A percentile compares a stretch with the other conserved stretches of the same genome.
Evolutionary conservation across 2,797 vertebrate species (phyloP).

Genomic region (Poecile montanus): DNA sequence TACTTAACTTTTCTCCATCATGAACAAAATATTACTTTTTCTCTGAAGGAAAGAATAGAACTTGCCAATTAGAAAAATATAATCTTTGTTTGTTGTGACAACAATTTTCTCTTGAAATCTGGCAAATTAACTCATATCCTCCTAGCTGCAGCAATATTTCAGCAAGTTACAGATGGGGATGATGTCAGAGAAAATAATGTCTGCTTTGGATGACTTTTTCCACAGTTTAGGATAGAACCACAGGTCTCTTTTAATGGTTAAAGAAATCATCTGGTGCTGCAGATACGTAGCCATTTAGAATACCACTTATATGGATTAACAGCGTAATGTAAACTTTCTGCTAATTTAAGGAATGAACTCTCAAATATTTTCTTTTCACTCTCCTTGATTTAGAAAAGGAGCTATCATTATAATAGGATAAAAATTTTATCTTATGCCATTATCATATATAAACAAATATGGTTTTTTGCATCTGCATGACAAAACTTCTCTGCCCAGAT

Average conservation of each 20-base stretch:
- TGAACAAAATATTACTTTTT: neutral
- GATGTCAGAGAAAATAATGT: neutral
- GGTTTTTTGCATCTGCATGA: rapidly evolving
- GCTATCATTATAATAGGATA: neutral
- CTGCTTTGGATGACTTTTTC: neutral
- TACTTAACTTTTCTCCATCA: neutral
- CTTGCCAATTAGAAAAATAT: neutral
- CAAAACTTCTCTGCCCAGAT: neutral
- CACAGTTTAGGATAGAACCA: neutral
- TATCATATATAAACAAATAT: neutral
- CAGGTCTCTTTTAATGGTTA: neutral
- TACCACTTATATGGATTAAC: neutral
- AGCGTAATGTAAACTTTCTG: neutral
- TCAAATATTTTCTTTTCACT: neutral
- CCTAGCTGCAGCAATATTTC: neutral
- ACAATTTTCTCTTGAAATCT: neutral
- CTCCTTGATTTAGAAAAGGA: neutral
- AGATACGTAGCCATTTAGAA: neutral
- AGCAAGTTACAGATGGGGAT: neutral
- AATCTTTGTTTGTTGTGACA: neutral
- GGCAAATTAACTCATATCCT: neutral
- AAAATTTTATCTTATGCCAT: neutral
- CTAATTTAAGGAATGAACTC: neutral
- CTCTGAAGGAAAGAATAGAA: neutral
- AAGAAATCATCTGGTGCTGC: neutral